Conservation (phyloP, 2,888 invertebrate genomes). For the Villa cingulata region DNA sequence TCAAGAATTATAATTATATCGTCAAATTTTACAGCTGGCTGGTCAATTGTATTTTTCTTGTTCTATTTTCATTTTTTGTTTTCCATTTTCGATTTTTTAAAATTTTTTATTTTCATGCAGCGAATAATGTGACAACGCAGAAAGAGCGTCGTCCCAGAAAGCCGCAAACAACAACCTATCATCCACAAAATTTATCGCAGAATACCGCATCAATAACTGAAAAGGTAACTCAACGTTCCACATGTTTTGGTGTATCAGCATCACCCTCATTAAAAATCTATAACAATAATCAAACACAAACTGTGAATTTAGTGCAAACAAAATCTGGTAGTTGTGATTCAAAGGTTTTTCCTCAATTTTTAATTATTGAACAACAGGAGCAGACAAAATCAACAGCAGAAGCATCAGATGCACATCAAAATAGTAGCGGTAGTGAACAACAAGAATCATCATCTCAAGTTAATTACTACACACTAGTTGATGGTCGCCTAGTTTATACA, state of each 20-base stretch:
- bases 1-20: background rate
- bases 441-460: conserved; percentile 1
- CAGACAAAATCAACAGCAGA: background rate
- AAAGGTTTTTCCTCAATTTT: conserved; percentile 61
- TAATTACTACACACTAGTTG: conserved; percentile 18
- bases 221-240: background rate
- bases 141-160: background rate
- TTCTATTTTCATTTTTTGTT: no score
- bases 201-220: conserved; percentile 11
- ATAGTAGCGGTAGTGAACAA: background rate
- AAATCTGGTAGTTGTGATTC: conserved; percentile 48
- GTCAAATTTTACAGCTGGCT: no score
- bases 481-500: conserved; percentile 17
- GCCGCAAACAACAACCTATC: background rate
- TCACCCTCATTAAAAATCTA: conserved; percentile 20
- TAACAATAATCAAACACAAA: background rate
- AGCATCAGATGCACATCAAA: background rate
- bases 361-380: conserved; percentile 25
- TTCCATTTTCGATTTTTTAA: background rate
- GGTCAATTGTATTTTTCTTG: no score
- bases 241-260: conserved; percentile 4
- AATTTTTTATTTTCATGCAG: background rate
- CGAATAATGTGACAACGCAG: background rate
- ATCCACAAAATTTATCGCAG: conserved; percentile 8
- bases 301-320: conserved; percentile 45